Evolutionary conservation across 2,888 invertebrate species (phyloP).

Genomic region (Hetaerina titia): DNA sequence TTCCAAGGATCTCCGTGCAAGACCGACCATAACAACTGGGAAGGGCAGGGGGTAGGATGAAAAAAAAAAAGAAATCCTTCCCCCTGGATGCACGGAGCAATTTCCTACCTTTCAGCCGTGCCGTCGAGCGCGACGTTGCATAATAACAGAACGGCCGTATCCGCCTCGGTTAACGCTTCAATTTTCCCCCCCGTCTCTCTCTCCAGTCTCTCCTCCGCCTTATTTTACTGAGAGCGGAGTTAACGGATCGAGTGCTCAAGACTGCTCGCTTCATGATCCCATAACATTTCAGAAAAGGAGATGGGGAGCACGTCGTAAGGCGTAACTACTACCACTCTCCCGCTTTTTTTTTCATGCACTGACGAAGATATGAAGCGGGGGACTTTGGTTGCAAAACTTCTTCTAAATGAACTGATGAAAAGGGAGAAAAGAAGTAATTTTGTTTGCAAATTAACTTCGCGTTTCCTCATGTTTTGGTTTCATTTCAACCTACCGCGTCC

Average conservation of each 20-base stretch:
- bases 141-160: neutral
- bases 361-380: neutral
- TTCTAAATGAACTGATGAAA: too few species aligned
- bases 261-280: neutral
- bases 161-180: neutral
- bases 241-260: neutral
- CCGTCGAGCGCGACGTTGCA: neutral
- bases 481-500: too few species aligned
- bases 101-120: neutral
- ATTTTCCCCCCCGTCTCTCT: neutral
- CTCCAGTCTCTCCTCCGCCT: neutral
- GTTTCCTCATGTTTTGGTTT: too few species aligned
- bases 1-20: neutral
- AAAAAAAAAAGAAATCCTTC: neutral
- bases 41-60: too few species aligned
- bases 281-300: neutral
- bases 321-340: neutral
- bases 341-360: neutral
- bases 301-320: neutral
- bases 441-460: too few species aligned
- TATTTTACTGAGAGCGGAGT: neutral
- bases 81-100: neutral
- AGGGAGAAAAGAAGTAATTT: too few species aligned
- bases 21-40: neutral
- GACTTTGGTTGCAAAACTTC: too few species aligned